Evolutionary conservation across 2,113 vertebrate genomes (phyloP).

Genomic region (Labeo rohita): DNA sequence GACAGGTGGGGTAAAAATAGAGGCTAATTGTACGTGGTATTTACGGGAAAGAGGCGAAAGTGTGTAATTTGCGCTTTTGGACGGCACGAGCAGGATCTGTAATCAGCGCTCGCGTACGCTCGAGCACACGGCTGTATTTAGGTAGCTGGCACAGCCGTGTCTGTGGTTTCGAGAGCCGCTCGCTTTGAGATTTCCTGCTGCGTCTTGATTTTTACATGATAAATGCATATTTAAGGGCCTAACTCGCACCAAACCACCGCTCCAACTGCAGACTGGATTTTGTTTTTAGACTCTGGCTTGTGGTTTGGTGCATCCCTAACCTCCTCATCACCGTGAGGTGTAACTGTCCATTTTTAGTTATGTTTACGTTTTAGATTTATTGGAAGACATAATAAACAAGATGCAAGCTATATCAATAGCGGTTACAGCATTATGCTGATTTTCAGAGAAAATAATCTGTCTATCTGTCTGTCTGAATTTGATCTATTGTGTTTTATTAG

Average conservation of each 20-base stretch:
- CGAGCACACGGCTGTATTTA: constrained; percentile 61
- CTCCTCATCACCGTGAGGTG: neutral
- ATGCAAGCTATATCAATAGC: neutral
- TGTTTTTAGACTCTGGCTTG: constrained; percentile 8
- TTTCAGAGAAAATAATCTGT: neutral
- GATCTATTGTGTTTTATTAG: too few relatives aligned
- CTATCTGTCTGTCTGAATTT: too few relatives aligned
- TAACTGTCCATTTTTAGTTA: neutral
- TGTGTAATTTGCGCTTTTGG: constrained; percentile 70
- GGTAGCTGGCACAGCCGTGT: constrained; percentile 53
- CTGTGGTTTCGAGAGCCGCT: neutral
- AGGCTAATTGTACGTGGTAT: constrained; percentile 69
- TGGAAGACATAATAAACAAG: neutral
- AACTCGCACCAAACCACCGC: neutral
- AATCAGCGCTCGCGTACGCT: constrained; percentile 65
- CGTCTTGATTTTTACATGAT: neutral
- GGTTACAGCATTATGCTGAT: neutral
- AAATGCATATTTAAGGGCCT: constrained; percentile 6
- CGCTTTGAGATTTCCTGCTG: neutral
- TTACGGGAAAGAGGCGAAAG: constrained; percentile 69
- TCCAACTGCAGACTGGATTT: neutral
- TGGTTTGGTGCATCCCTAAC: neutral
- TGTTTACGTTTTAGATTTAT: neutral
- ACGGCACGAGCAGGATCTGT: constrained; percentile 67
- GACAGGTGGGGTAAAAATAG: constrained; percentile 75